These are phyloP conservation scores for Lypha dubia DNA, from an alignment of 2,888 invertebrate species.

Conservation along the genomic window DNA sequence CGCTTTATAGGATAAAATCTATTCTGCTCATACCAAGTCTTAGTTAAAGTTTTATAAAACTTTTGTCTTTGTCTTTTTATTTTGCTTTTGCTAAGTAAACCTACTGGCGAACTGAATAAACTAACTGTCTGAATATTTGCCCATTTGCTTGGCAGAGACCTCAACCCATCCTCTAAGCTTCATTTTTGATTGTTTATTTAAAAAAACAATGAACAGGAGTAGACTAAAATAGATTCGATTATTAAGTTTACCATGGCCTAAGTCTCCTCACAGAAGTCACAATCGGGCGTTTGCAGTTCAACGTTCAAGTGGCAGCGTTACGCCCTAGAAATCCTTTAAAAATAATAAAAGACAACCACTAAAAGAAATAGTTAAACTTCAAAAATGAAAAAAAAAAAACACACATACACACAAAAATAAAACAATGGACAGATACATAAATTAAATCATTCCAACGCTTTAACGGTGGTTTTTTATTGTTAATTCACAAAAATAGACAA, in stretches of 20 bases:
- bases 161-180: conserved; percentile 68
- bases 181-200: conserved; percentile 64
- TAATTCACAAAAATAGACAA: conserved; percentile 24
- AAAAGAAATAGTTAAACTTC: conserved; percentile 35
- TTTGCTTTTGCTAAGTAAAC: conserved; percentile 27
- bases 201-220: conserved; percentile 71
- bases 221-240: conserved; percentile 74
- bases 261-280: conserved; percentile 81
- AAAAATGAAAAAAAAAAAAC: neutral
- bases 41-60: neutral
- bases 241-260: conserved; percentile 71
- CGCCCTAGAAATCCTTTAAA: conserved; percentile 78
- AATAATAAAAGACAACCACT: conserved; percentile 37
- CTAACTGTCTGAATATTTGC: conserved; percentile 27
- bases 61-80: conserved; percentile 16
- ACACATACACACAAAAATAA: neutral
- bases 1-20: neutral
- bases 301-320: conserved; percentile 82
- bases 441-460: conserved; percentile 59
- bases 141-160: conserved; percentile 66
- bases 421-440: conserved; percentile 54
- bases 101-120: neutral
- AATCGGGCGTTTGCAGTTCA: conserved; percentile 83
- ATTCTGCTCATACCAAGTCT: neutral
- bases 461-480: conserved; percentile 15